These are phyloP conservation scores for Himalopsyche tibetana DNA, from an alignment of 2,888 invertebrate species.

Conservation along the genomic window DNA sequence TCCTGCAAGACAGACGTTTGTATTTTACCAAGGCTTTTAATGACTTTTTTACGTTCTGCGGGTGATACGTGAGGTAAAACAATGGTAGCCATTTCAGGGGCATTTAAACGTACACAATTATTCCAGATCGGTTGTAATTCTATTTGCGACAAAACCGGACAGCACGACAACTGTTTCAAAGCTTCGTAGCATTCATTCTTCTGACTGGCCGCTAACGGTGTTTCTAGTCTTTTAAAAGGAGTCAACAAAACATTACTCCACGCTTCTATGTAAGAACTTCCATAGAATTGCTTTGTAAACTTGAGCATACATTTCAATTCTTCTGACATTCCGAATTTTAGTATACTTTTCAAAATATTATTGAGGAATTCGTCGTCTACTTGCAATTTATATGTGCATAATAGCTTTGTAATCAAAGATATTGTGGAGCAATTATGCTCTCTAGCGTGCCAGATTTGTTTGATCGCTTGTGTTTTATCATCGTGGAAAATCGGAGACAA, in stretches of 20 bases:
- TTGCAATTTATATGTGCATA: conserved; percentile 60
- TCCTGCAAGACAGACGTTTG: conserved; percentile 67
- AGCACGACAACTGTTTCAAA: conserved; percentile 73
- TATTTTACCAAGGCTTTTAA: conserved; percentile 73
- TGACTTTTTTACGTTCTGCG: conserved; percentile 70
- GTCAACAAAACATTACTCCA: conserved; percentile 74
- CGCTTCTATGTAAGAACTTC: conserved; percentile 71
- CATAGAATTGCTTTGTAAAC: conserved; percentile 70
- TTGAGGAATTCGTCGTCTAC: conserved; percentile 54
- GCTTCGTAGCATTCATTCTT: conserved; percentile 73
- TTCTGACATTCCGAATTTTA: conserved; percentile 60
- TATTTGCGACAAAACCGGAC: conserved; percentile 73
- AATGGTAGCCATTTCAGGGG: conserved; percentile 73
- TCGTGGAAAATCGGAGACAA: conserved; percentile 73
- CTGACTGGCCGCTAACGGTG: conserved; percentile 75
- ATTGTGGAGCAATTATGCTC: conserved; percentile 58
- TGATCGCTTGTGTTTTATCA: conserved; percentile 72
- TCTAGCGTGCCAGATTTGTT: conserved; percentile 69
- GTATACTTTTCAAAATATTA: conserved; percentile 57
- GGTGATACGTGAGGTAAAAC: conserved; percentile 74
- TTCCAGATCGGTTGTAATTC: conserved; percentile 75
- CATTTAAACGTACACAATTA: conserved; percentile 74
- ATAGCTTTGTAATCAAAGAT: conserved; percentile 59
- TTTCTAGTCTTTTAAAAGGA: conserved; percentile 75
- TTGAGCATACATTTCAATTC: conserved; percentile 72